A percentile compares a stretch with the other conserved stretches of the same genome.
phyloP scores from a whole-genome alignment of 1,140 invertebrate species.

The Drosophila leontia region DNA sequence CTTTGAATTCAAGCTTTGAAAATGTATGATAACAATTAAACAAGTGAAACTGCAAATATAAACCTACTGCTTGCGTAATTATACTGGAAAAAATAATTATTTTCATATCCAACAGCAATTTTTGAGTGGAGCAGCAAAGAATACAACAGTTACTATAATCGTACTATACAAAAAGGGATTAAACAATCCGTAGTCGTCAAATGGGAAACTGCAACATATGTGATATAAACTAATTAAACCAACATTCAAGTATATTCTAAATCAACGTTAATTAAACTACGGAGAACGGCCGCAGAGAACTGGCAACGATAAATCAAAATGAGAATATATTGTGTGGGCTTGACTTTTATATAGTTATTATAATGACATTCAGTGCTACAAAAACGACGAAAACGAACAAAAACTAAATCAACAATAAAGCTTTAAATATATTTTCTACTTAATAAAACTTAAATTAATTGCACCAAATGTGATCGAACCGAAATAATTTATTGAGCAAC shows the following conservation, averaged over 20 bases:
- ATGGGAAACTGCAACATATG: constrained; percentile 67
- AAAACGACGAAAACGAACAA: constrained; percentile 19
- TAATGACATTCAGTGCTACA: constrained; percentile 47
- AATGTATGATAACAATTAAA: constrained; percentile 3
- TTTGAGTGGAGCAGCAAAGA: constrained; percentile 21
- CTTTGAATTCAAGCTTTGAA: constrained; percentile 7
- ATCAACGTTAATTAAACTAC: constrained; percentile 48
- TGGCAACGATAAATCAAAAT: constrained; percentile 50
- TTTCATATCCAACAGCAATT: constrained; percentile 22
- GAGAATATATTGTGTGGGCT: constrained; percentile 21
- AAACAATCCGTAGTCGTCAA: constrained; percentile 19
- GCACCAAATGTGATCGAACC: constrained; percentile 80
- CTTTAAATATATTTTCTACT: constrained; percentile 81
- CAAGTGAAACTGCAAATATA: not conserved
- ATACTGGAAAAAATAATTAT: constrained; percentile 15
- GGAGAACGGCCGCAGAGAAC: constrained; percentile 31
- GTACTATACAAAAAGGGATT: constrained; percentile 17
- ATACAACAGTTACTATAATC: constrained; percentile 30
- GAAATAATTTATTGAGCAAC: constrained; percentile 44
- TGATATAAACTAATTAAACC: constrained; percentile 69
- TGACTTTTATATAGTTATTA: constrained; percentile 44
- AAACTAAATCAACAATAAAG: constrained; percentile 53
- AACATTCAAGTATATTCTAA: constrained; percentile 49
- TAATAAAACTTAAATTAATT: constrained; percentile 51
- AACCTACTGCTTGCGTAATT: not conserved